Evolutionary conservation across 2,888 invertebrate genomes (phyloP).

Genomic region (Cyrtodaria siliqua): DNA sequence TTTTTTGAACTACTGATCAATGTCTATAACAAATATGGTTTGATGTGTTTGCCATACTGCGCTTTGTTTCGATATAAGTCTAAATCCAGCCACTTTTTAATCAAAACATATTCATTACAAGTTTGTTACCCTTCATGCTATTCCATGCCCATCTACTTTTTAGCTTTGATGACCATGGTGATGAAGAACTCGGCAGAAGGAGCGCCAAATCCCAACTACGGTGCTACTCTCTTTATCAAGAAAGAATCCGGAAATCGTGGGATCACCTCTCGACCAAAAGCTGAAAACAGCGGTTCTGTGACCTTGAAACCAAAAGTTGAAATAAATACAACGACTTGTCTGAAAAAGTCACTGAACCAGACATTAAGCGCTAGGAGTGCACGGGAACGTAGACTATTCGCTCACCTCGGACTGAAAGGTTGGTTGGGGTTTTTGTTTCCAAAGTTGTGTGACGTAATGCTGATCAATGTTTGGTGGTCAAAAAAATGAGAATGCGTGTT

Average conservation of each 20-base stretch:
- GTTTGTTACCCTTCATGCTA: too few relatives aligned
- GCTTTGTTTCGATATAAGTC: too few relatives aligned
- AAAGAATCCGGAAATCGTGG: neutral
- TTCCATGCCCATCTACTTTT: too few relatives aligned
- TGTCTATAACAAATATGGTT: too few relatives aligned
- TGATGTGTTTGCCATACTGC: too few relatives aligned
- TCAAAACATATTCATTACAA: too few relatives aligned
- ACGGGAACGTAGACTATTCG: conserved; percentile 73
- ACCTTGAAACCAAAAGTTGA: neutral
- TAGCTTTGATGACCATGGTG: conserved; percentile 79
- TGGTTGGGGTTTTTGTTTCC: conserved; percentile 10
- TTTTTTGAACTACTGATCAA: too few relatives aligned
- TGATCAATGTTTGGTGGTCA: too few relatives aligned
- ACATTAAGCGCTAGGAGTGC: conserved; percentile 65
- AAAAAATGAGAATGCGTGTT: too few relatives aligned
- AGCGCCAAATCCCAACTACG: conserved; percentile 69
- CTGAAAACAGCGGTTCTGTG: neutral
- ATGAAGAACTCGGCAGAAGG: conserved; percentile 72
- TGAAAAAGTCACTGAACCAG: conserved; percentile 45
- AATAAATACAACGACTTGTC: conserved; percentile 48
- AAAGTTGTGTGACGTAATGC: too few relatives aligned
- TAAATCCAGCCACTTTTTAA: too few relatives aligned
- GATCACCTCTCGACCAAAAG: neutral
- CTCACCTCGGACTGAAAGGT: conserved; percentile 80
- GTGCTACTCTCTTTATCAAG: conserved; percentile 75